Base-by-base conservation (phyloP, 2,797 vertebrate species). In the Sebastes alutus region DNA sequence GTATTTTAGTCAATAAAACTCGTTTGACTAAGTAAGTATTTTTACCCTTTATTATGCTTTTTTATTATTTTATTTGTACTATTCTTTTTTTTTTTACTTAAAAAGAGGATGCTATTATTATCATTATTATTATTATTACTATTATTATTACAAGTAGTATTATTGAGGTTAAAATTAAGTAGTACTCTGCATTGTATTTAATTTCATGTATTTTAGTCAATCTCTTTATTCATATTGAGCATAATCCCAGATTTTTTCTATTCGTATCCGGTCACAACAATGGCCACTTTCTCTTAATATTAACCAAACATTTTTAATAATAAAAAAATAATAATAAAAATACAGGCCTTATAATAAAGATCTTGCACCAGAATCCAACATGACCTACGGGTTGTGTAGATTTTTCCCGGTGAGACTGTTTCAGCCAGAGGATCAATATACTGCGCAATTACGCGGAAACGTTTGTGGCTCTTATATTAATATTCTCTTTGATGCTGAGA, bases 401-500 rank as follows among this genome's bases (percentile, higher is more conserved):
- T 35, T 77, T 84, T 76, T 67, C 85, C 78, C 83, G 29, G 30
- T 14, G 87, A 87, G 81, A 87, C 81, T 42, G 12, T 63, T 77
- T 35, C 72, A 75, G 63, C 84, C 79, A 35, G 68, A 46, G 88
- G 87, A 90, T 88, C 80, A 65, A 35, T 35, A 88, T 67, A 87
- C 61, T 82, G 63, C 56, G 67, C 67, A 82, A 60, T 58, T 67
- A 75, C 62, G 68, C 75, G 62, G 77, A 83, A 89, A 75, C 72
- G 72, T 85, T 78, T 63, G 69, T 77, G 80, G 79, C 83, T 16
- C 56, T 78, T 20, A 35, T 35, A 92, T 94, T 76, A 88, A 94
- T 91, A 93, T 93, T 95, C 90, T 68, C 88, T 94, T 92, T 95
- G 91, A 93, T 90, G 79, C 49, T n/a, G 70, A 75, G 77, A 58